Percentiles rank a stretch among this genome's conserved stretches.
These are phyloP conservation scores for Rhagonycha lutea DNA, from an alignment of 2,888 invertebrate genomes.

Conservation along the genomic window DNA sequence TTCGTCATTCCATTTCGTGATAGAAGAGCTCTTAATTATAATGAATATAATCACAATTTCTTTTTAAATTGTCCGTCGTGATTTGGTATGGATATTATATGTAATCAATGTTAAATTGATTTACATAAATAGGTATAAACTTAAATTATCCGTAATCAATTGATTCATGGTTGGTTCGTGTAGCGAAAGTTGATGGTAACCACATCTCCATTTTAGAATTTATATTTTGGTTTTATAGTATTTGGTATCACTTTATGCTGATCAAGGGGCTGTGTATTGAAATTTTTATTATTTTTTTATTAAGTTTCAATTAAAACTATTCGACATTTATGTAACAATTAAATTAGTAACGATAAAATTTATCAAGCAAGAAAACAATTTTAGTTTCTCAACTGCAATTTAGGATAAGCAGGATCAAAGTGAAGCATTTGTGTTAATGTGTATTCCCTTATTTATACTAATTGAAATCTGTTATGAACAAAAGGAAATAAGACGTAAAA, in stretches of 20 bases:
- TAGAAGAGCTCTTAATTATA: too few relatives aligned
- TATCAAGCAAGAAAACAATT: neutral
- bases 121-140: too few relatives aligned
- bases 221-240: too few relatives aligned
- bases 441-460: constrained; percentile 4
- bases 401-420: constrained; percentile 5
- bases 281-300: neutral
- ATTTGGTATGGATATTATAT: too few relatives aligned
- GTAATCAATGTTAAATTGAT: too few relatives aligned
- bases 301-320: neutral
- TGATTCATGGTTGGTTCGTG: too few relatives aligned
- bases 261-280: neutral
- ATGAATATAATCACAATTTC: too few relatives aligned
- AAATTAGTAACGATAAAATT: neutral
- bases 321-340: neutral
- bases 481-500: constrained; percentile 8
- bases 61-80: too few relatives aligned
- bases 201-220: too few relatives aligned
- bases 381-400: constrained; percentile 7
- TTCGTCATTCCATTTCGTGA: too few relatives aligned
- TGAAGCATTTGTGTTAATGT: constrained; percentile 8
- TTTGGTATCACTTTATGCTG: neutral
- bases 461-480: constrained; percentile 14
- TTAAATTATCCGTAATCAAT: too few relatives aligned
- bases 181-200: too few relatives aligned